These are phyloP conservation scores for Pheosia tremula DNA, from an alignment of 2,888 invertebrate genomes.

Conservation along the genomic window DNA sequence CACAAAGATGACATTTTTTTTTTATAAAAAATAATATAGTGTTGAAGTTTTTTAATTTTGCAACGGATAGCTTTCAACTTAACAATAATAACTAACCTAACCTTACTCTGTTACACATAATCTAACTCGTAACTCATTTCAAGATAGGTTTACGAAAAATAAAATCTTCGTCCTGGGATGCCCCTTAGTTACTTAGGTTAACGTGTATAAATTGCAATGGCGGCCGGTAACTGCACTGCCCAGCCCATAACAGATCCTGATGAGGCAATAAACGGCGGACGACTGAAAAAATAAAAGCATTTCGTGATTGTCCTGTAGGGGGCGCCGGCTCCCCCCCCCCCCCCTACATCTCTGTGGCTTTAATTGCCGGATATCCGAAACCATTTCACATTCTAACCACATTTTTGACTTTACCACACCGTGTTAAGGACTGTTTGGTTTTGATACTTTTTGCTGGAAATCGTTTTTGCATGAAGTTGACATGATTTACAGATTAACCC, in stretches of 20 bases:
- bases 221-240: conserved; percentile 49
- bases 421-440: conserved; percentile 18
- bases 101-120: too few relatives aligned
- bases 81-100: too few relatives aligned
- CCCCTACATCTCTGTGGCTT: conserved; percentile 44
- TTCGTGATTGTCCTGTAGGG: conserved; percentile 69
- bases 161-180: conserved; percentile 7
- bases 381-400: conserved; percentile 25
- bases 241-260: conserved; percentile 63
- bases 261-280: conserved; percentile 72
- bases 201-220: conserved; percentile 39
- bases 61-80: too few relatives aligned
- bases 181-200: conserved; percentile 27
- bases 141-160: not conserved
- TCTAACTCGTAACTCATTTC: not conserved
- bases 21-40: too few relatives aligned
- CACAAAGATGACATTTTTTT: too few relatives aligned
- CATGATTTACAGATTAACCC: conserved; percentile 38
- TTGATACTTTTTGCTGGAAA: conserved; percentile 22
- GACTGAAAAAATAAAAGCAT: conserved; percentile 79
- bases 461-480: conserved; percentile 35
- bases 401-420: conserved; percentile 22
- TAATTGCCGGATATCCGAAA: conserved; percentile 56
- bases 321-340: conserved; percentile 44
- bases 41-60: too few relatives aligned